Conservation (phyloP, 2,113 vertebrate species). For the Fulmarus glacialis region DNA sequence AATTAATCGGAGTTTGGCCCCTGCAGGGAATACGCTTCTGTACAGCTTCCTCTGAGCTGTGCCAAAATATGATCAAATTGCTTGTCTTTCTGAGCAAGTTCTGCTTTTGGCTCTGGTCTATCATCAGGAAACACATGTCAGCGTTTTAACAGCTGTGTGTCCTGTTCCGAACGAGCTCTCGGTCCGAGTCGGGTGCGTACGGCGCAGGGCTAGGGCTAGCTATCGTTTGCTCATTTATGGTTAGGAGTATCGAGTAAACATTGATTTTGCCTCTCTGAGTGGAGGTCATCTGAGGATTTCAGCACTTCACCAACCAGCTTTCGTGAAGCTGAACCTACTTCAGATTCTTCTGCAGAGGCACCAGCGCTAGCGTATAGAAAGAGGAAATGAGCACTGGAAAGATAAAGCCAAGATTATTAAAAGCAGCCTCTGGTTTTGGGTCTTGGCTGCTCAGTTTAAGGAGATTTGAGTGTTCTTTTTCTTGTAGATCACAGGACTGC, state of each 20-base stretch:
- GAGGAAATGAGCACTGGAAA: background rate
- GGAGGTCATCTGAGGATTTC: background rate
- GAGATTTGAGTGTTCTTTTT: background rate
- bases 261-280: background rate
- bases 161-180: background rate
- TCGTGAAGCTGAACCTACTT: background rate
- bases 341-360: background rate
- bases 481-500: background rate
- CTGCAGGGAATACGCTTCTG: background rate
- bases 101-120: slow-evolving; percentile 15
- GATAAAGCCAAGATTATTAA: background rate
- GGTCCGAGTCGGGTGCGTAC: fast-evolving
- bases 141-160: background rate
- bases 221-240: background rate
- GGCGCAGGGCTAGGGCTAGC: background rate
- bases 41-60: slow-evolving; percentile 31
- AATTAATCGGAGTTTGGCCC: background rate
- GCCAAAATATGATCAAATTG: background rate
- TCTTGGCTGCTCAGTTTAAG: background rate
- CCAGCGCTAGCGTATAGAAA: fast-evolving
- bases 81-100: background rate
- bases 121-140: slow-evolving; percentile 32
- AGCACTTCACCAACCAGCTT: background rate
- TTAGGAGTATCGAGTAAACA: background rate
- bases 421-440: background rate